Evolutionary conservation across 1,140 invertebrate genomes (phyloP).

Genomic region (Leptoteleia sp.): DNA sequence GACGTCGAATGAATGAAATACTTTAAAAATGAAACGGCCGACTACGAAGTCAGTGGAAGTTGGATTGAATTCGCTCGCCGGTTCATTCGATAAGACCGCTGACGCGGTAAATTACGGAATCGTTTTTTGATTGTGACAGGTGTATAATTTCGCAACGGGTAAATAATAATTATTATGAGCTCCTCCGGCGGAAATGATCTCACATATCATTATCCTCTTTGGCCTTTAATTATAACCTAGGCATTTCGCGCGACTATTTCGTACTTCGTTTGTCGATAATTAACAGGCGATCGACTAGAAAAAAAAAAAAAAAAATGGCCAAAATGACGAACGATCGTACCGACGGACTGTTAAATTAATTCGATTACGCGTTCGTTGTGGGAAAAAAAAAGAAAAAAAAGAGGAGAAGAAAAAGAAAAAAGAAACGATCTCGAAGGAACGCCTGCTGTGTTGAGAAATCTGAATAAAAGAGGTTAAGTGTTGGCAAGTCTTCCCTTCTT

Average conservation of each 20-base stretch:
- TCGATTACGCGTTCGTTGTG: slow-evolving; percentile 25
- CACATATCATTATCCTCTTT: slow-evolving; percentile 8
- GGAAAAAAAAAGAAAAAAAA: no score
- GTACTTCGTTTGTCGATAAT: no score
- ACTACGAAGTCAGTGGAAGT: slow-evolving; percentile 4
- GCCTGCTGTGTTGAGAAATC: slow-evolving; percentile 58
- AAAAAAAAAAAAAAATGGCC: no score
- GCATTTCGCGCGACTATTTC: no score
- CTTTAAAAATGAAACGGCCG: slow-evolving; percentile 11
- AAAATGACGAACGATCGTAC: no score
- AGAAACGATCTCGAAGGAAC: slow-evolving; percentile 53
- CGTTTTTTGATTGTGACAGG: slow-evolving; percentile 11
- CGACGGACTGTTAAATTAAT: slow-evolving; percentile 33
- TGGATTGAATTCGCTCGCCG: slow-evolving; percentile 4
- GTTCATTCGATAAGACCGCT: slow-evolving; percentile 18
- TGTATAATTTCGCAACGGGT: slow-evolving; percentile 17
- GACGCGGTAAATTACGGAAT: slow-evolving; percentile 12
- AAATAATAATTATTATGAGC: slow-evolving; percentile 24
- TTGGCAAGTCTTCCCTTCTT: slow-evolving; percentile 49
- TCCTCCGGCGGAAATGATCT: slow-evolving; percentile 26
- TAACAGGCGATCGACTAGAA: no score
- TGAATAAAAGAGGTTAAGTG: slow-evolving; percentile 65
- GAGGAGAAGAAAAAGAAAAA: no score
- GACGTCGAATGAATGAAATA: slow-evolving; percentile 14
- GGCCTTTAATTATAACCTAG: no score